A percentile compares a stretch with the other conserved stretches of the same genome.
These are phyloP conservation scores for Hesperophylax magnus DNA, from an alignment of 1,140 invertebrate genomes.

Conservation along the genomic window DNA sequence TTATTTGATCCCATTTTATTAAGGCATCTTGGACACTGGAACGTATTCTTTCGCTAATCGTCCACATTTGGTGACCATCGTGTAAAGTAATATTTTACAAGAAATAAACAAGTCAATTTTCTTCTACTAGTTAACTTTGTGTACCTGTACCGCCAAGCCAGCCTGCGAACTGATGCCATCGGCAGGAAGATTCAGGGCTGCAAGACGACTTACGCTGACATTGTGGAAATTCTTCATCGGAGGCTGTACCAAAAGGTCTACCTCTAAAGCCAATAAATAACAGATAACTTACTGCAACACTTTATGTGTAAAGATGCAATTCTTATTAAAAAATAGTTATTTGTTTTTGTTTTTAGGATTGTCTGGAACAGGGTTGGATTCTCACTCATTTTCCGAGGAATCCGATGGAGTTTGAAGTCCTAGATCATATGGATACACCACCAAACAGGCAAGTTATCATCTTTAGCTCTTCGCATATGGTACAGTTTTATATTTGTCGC, in stretches of 20 bases:
- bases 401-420: slow-evolving; percentile 27
- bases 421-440: slow-evolving; percentile 28
- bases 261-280: not conserved
- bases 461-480: too few relatives aligned
- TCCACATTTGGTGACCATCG: too few relatives aligned
- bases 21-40: too few relatives aligned
- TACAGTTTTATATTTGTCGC: too few relatives aligned
- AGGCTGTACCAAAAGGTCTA: slow-evolving; percentile 34
- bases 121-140: slow-evolving; percentile 23
- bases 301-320: too few relatives aligned
- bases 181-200: slow-evolving; percentile 6
- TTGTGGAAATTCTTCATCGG: not conserved
- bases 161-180: slow-evolving; percentile 4
- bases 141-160: slow-evolving; percentile 31
- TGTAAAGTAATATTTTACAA: too few relatives aligned
- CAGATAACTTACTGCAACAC: too few relatives aligned
- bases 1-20: too few relatives aligned
- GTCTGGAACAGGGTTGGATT: slow-evolving; percentile 32
- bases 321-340: too few relatives aligned
- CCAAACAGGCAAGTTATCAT: slow-evolving; percentile 28
- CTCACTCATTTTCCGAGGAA: slow-evolving; percentile 38
- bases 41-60: too few relatives aligned
- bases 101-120: not conserved
- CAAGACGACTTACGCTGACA: not conserved
- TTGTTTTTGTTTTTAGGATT: slow-evolving; percentile 28